Evolutionary conservation across 2,113 vertebrate genomes (phyloP).

Genomic region (Brachyhypopomus gauderio): DNA sequence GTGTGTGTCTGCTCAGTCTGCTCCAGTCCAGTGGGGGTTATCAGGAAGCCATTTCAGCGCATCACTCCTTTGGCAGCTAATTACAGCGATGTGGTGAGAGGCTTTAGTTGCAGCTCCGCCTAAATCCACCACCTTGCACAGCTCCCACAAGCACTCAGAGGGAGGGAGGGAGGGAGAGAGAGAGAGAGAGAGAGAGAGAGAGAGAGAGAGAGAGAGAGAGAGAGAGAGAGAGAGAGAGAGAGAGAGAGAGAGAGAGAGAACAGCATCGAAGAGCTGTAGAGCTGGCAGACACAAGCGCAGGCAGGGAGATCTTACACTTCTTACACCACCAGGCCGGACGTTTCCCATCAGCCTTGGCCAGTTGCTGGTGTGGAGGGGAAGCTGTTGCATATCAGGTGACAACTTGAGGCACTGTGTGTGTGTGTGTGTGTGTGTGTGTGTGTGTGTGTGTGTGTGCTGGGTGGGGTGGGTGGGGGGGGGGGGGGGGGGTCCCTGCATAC

Average conservation of each 20-base stretch:
- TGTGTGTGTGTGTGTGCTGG: too few relatives aligned
- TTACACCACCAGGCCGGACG: background rate
- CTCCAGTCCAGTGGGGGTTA: conserved; percentile 27
- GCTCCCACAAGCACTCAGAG: background rate
- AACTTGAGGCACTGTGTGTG: too few relatives aligned
- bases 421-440: conserved; percentile 18
- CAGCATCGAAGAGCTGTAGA: background rate
- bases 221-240: conserved; percentile 5
- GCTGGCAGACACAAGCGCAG: background rate
- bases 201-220: background rate
- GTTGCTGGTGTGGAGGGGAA: too few relatives aligned
- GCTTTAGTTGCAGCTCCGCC: conserved; percentile 14
- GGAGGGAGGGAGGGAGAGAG: background rate
- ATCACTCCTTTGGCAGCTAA: conserved; percentile 22
- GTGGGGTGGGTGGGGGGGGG: too few relatives aligned
- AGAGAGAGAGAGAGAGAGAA: background rate
- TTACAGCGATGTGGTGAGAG: conserved; percentile 19
- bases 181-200: conserved; percentile 2
- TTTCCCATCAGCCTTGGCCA: background rate
- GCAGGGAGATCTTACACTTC: background rate
- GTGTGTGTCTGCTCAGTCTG: conserved; percentile 8
- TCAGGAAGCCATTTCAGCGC: conserved; percentile 18
- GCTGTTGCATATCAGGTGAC: too few relatives aligned
- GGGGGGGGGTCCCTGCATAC: background rate
- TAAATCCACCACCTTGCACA: background rate